Conservation (phyloP, 2,888 invertebrate species). For the Apoderus coryli region DNA sequence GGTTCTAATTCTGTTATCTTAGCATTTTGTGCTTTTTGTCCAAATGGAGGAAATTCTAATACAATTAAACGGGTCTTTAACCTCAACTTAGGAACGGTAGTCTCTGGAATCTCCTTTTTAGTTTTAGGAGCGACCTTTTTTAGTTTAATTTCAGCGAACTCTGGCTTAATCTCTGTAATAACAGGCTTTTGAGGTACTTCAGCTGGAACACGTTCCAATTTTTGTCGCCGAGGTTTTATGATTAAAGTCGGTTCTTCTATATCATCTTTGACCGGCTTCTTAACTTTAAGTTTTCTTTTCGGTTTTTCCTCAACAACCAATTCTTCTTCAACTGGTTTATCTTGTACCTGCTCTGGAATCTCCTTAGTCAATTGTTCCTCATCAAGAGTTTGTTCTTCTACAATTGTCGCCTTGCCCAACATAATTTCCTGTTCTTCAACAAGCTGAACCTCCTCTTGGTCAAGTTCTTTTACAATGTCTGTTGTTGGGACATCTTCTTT, state of each 20-base stretch:
- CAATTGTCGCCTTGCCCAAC: not conserved
- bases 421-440: conserved; percentile 21
- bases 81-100: conserved; percentile 45
- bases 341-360: conserved; percentile 14
- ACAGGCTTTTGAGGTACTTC: conserved; percentile 40
- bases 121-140: conserved; percentile 24
- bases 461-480: conserved; percentile 13
- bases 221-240: conserved; percentile 20
- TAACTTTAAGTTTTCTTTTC: conserved; percentile 19
- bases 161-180: conserved; percentile 40
- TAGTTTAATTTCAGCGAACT: conserved; percentile 52
- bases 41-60: conserved; percentile 31
- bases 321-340: conserved; percentile 13
- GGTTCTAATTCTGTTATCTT: conserved; percentile 27
- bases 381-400: conserved; percentile 17
- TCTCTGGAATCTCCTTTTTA: conserved; percentile 24
- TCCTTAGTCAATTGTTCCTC: conserved; percentile 19
- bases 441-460: conserved; percentile 18
- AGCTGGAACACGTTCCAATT: conserved; percentile 18
- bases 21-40: conserved; percentile 24
- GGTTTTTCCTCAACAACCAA: conserved; percentile 23
- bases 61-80: conserved; percentile 54
- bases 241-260: conserved; percentile 16
- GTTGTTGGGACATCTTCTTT: conserved; percentile 24
- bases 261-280: conserved; percentile 14